These are phyloP conservation scores for Drosophila mimica DNA, from an alignment of 2,888 invertebrate genomes.

Conservation along the genomic window DNA sequence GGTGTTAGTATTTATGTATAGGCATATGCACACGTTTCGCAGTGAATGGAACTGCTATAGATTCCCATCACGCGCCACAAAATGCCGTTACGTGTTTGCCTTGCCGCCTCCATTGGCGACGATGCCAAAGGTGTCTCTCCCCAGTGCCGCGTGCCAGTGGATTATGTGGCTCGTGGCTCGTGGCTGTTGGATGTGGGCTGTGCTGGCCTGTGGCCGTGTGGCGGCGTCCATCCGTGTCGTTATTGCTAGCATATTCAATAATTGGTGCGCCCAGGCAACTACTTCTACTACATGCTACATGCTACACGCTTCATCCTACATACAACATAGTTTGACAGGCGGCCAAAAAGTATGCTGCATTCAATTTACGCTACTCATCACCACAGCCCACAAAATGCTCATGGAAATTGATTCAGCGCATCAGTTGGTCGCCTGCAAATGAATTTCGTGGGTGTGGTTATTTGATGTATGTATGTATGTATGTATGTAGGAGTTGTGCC, in stretches of 20 bases:
- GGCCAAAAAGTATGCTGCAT: conserved; percentile 66
- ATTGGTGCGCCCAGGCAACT: conserved; percentile 54
- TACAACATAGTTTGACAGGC: conserved; percentile 52
- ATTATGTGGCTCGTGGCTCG: conserved; percentile 46
- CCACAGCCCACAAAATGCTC: conserved; percentile 52
- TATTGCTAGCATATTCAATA: conserved; percentile 70
- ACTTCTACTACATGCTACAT: conserved; percentile 16
- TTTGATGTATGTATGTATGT: conserved; percentile 7
- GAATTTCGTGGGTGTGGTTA: conserved; percentile 8
- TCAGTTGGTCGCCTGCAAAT: conserved; percentile 32
- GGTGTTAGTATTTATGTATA: conserved; percentile 42
- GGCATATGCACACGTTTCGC: conserved; percentile 76
- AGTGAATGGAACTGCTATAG: conserved; percentile 47
- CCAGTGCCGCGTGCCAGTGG: conserved; percentile 50
- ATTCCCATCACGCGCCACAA: conserved; percentile 78
- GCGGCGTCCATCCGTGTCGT: conserved; percentile 47
- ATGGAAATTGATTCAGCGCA: conserved; percentile 67
- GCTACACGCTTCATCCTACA: not conserved
- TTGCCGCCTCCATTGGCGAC: conserved; percentile 59
- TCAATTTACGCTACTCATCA: conserved; percentile 65
- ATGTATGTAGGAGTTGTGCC: conserved; percentile 12
- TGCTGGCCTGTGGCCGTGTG: conserved; percentile 14
- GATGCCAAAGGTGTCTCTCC: conserved; percentile 50
- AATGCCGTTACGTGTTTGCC: conserved; percentile 79
- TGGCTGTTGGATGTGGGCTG: conserved; percentile 3